Evolutionary conservation across 2,113 vertebrate species (phyloP), one percentile per base, ranked within the genome.

Genomic region (Pipa parva): DNA sequence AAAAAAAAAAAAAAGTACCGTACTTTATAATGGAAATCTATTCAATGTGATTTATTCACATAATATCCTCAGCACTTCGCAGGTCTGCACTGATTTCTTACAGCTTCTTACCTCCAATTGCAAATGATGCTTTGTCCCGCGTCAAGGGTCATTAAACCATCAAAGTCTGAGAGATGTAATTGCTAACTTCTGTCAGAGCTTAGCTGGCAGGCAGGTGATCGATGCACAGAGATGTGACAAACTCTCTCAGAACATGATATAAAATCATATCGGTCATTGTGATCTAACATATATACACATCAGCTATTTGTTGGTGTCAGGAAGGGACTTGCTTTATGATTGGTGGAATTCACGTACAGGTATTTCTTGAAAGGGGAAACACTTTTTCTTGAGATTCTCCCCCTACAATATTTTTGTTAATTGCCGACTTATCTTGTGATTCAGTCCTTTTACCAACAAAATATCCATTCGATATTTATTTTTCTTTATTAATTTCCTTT

Each of bases 141-240:
- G 60, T 54, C 27, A 39, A 60, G 66, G 57, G 66, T 54, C 66
- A 69, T 69, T 69, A 54, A 69, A 36, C 26, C 33, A 52, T 69
- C 57, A 69, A 60, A 61, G 66, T 69, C 2, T 69, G 59, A 54
- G 57, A 69, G 57, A 69, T 52, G 36, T 69, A 69, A 69, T 69
- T 59, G 65, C 46, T 48, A 60, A 22, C 33, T 58, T 36, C 63
- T 58, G 20, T 25, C 54, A 33, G 22, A 4, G 57, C 25, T 24
- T n/a, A 6, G 24, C 18, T 54, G 31, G 31, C 46, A 52, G 21
- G 36, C n/a, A 21, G 18, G 18, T 29, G 65, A 60, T 69, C 46
- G 51, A 52, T 45, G 56, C 20, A 13, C 21, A 21, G 39, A 59
- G 18, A 18, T 51, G 28, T n/a, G n/a, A 50, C 3, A 18, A 25